Conservation (phyloP, 2,113 vertebrate genomes). For the human (Homo sapiens) region DNA sequence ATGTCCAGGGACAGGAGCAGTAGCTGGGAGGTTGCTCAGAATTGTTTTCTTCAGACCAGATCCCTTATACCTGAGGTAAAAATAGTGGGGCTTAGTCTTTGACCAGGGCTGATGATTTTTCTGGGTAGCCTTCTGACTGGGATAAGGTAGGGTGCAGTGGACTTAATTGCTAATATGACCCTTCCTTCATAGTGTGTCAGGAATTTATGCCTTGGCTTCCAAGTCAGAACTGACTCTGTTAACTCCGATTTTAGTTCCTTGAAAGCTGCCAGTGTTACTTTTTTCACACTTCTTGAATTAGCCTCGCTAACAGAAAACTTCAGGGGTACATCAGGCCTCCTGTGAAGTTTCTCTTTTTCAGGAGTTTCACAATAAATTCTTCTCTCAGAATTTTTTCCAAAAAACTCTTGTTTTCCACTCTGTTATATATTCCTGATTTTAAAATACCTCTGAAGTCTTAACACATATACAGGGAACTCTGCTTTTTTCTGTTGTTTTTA, state of each 20-base stretch:
- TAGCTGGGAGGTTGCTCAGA: not conserved
- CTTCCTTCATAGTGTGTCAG: not conserved
- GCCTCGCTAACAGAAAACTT: not conserved
- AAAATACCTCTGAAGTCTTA: not conserved
- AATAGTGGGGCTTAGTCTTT: not conserved
- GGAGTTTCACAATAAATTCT: not conserved
- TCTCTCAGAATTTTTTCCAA: constrained; percentile 9
- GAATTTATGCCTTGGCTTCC: not conserved
- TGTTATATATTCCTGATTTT: not conserved
- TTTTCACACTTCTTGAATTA: not conserved
- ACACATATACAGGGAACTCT: not conserved
- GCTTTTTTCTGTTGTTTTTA: not conserved
- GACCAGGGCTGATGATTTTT: not conserved
- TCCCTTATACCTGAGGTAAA: not conserved
- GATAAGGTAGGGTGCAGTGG: not conserved
- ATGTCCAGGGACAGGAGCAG: not conserved
- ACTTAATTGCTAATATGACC: not conserved
- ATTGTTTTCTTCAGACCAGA: not conserved
- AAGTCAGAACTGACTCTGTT: not conserved
- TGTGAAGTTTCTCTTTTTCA: not conserved
- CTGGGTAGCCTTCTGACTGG: not conserved
- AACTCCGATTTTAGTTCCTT: not conserved
- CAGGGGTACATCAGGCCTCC: not conserved
- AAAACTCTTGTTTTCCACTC: not conserved
- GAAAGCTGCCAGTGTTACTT: not conserved